Evolutionary conservation across 2,888 invertebrate genomes (phyloP).

Genomic region (Trypoxylon attenuatum): DNA sequence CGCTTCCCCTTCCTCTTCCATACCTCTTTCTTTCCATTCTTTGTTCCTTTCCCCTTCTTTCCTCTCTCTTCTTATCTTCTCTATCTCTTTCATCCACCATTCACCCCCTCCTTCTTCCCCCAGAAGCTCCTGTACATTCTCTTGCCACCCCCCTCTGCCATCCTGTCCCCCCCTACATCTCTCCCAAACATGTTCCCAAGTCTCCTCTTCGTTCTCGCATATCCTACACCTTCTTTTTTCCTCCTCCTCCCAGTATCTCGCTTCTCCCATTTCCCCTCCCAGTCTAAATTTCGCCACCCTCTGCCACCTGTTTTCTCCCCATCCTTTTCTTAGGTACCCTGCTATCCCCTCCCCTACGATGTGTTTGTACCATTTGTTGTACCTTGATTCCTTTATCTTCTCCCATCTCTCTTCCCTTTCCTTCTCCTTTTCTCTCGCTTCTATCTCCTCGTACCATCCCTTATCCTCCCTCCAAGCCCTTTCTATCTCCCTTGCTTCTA

Average conservation of each 20-base stretch:
- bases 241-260: not conserved
- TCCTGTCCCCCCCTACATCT: too few species aligned
- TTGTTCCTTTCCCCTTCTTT: not conserved
- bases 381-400: not conserved
- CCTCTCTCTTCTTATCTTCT: not conserved
- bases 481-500: not conserved
- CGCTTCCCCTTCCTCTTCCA: not conserved
- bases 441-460: not conserved
- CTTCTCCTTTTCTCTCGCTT: not conserved
- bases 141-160: too few species aligned
- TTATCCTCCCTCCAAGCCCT: not conserved
- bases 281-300: not conserved
- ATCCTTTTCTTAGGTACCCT: not conserved
- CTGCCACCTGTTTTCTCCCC: not conserved
- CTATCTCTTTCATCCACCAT: too few species aligned
- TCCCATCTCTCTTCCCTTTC: not conserved
- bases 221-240: not conserved
- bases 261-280: not conserved
- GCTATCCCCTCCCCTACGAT: not conserved
- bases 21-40: not conserved
- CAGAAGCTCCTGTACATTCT: too few species aligned
- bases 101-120: too few species aligned
- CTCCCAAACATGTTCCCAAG: too few species aligned
- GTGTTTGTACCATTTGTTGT: not conserved
- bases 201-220: not conserved